These are phyloP conservation scores for Apostichopus parvimensis DNA, from an alignment of 35 echinoderm and acorn worm genomes.

Conservation along the genomic window DNA sequence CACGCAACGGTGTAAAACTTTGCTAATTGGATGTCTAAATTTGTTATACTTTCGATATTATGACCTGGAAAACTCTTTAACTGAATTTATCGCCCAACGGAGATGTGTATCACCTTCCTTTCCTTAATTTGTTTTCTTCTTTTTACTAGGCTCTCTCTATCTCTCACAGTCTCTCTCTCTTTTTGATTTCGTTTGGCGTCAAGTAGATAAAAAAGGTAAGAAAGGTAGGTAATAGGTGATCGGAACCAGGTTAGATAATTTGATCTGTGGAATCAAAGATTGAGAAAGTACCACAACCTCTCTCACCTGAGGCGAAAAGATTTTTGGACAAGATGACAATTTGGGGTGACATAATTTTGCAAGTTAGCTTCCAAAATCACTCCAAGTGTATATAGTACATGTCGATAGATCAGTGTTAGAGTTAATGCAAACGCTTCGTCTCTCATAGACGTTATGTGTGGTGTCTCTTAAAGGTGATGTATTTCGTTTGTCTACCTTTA, in stretches of 20 bases:
- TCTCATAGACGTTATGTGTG: too few species aligned
- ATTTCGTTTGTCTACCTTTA: too few species aligned
- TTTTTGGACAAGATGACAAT: background rate
- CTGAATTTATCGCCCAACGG: slow-evolving; percentile 31
- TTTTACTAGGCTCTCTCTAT: background rate
- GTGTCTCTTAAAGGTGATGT: too few species aligned
- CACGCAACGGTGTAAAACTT: slow-evolving; percentile 41
- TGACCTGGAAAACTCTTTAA: slow-evolving; percentile 39
- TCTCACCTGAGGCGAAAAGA: slow-evolving; percentile 13
- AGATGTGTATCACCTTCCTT: slow-evolving; percentile 34
- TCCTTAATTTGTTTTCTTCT: slow-evolving; percentile 5
- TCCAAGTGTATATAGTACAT: too few species aligned
- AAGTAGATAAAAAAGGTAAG: background rate
- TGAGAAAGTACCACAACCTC: slow-evolving; percentile 27
- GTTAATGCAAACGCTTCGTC: too few species aligned
- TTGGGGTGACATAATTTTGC: background rate
- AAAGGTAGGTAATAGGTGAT: slow-evolving; percentile 2
- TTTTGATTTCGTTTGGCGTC: too few species aligned
- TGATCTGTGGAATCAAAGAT: background rate
- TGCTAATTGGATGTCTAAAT: slow-evolving; percentile 39
- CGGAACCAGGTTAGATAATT: slow-evolving; percentile 38
- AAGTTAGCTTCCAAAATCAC: too few species aligned
- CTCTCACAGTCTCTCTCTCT: too few species aligned
- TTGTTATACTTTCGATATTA: slow-evolving; percentile 46
- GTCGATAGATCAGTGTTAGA: too few species aligned